Conservation (phyloP, 1,140 invertebrate species). For the Patella vulgata region DNA sequence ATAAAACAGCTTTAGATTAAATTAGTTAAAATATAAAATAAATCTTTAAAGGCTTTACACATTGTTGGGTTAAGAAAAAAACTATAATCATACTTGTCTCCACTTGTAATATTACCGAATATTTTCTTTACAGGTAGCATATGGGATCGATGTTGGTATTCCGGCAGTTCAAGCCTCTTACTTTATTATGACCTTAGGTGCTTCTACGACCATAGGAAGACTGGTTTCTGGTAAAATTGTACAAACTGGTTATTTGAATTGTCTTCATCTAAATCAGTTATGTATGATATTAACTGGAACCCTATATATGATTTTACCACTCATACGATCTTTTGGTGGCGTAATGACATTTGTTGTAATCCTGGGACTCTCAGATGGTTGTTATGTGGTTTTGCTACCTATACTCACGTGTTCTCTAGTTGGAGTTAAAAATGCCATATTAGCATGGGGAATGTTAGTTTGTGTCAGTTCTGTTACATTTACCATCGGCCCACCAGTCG, state of each 20-base stretch:
- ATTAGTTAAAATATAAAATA: too few species aligned
- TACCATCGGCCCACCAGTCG: slow-evolving; percentile 51
- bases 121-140: slow-evolving; percentile 39
- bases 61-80: too few species aligned
- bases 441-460: slow-evolving; percentile 54
- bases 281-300: slow-evolving; percentile 51
- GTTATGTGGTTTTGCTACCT: slow-evolving; percentile 54
- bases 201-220: slow-evolving; percentile 44
- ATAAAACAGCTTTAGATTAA: too few species aligned
- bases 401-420: slow-evolving; percentile 46
- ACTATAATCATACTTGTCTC: too few species aligned
- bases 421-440: slow-evolving; percentile 41
- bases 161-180: slow-evolving; percentile 38
- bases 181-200: slow-evolving; percentile 47
- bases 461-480: slow-evolving; percentile 50
- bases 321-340: slow-evolving; percentile 37
- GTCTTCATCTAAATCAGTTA: slow-evolving; percentile 52
- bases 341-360: slow-evolving; percentile 40
- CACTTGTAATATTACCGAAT: too few species aligned
- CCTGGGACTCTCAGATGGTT: slow-evolving; percentile 54
- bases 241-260: slow-evolving; percentile 39
- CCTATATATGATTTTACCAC: slow-evolving; percentile 48
- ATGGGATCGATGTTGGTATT: slow-evolving; percentile 45
- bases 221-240: slow-evolving; percentile 53
- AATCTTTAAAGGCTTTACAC: too few species aligned